These are phyloP conservation scores for Meleagris gallopavo DNA, from an alignment of 2,113 vertebrate species.

Conservation along the genomic window DNA sequence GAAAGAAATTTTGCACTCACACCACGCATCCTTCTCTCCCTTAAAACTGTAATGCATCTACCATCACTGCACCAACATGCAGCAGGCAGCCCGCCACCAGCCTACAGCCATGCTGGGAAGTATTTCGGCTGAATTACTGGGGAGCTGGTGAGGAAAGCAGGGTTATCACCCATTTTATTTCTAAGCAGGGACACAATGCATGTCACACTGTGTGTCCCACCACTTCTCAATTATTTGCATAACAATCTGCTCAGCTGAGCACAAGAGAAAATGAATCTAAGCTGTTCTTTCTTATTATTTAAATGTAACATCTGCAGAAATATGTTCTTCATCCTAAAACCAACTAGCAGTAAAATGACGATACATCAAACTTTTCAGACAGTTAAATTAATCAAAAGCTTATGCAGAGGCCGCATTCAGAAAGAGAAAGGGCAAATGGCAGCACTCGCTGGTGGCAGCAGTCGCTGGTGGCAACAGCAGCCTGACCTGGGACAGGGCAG, in stretches of 20 bases:
- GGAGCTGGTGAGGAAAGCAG: neutral
- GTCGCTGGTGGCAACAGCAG: too few species aligned
- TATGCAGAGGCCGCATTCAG: neutral
- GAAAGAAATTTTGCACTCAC: neutral
- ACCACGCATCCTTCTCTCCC: neutral
- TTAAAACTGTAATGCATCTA: neutral
- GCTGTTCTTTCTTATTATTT: neutral
- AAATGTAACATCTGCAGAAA: neutral
- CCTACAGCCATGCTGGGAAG: neutral
- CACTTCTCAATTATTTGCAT: accelerated
- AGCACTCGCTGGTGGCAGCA: too few species aligned
- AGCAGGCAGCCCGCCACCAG: neutral
- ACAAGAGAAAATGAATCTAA: neutral
- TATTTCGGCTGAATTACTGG: neutral
- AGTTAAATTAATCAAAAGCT: neutral
- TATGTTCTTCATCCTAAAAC: neutral
- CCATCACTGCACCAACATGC: neutral
- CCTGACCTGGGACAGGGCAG: neutral
- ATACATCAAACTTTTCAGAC: neutral
- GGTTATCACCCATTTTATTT: neutral
- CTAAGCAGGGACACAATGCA: neutral
- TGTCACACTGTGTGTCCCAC: neutral
- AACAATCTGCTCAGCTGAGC: neutral
- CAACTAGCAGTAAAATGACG: accelerated
- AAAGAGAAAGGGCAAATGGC: neutral